Percentiles rank a stretch among this genome's conserved stretches.
Evolutionary conservation across 2,888 invertebrate species (phyloP).

Genomic region (Lycophotia porphyrea): DNA sequence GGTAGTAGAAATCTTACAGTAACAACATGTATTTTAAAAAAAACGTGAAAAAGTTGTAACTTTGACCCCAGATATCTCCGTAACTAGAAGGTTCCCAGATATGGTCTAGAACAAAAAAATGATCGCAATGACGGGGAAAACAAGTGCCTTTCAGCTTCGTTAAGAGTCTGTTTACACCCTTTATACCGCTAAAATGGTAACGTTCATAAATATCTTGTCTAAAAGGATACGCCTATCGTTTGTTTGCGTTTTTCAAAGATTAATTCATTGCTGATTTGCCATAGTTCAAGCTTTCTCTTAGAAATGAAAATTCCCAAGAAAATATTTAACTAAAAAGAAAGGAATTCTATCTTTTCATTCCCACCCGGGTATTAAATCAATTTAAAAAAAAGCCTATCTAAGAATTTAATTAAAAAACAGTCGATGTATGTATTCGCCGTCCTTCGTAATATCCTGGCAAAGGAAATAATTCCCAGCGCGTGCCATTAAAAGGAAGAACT

Average conservation of each 20-base stretch:
- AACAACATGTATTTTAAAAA: too few species aligned
- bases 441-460: slow-evolving; percentile 49
- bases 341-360: slow-evolving; percentile 11
- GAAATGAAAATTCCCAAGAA: neutral
- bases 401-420: slow-evolving; percentile 30
- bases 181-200: neutral
- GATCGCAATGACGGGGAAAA: too few species aligned
- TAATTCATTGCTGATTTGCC: neutral
- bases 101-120: too few species aligned
- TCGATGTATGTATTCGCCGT: slow-evolving; percentile 5
- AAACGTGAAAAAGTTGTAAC: too few species aligned
- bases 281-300: neutral
- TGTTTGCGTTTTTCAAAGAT: neutral
- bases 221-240: neutral
- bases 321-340: neutral
- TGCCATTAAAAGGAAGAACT: slow-evolving; percentile 32
- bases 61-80: too few species aligned
- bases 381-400: slow-evolving; percentile 20
- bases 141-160: too few species aligned
- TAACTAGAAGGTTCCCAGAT: too few species aligned
- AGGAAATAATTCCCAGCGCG: slow-evolving; percentile 40
- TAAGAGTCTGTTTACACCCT: too few species aligned
- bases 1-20: too few species aligned
- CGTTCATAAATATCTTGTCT: neutral
- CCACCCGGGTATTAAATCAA: neutral